Percentiles rank a stretch among this genome's conserved stretches.
Evolutionary conservation across 2,888 invertebrate genomes (phyloP).

Genomic region (Sinodicranocentrus sp.): DNA sequence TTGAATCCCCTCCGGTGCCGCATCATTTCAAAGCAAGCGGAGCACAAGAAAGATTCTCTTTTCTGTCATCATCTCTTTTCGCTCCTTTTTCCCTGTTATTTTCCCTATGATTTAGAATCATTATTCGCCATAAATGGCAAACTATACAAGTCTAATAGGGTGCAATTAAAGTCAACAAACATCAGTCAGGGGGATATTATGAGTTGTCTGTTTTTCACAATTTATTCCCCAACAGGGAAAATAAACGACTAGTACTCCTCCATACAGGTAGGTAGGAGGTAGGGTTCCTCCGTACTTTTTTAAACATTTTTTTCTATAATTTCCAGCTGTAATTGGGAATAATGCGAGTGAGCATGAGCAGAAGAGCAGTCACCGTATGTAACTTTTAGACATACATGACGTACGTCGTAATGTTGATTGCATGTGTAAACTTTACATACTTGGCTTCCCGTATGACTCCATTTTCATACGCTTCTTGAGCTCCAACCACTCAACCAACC

Average conservation of each 20-base stretch:
- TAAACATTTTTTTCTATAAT: neutral
- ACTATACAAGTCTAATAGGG: constrained; percentile 64
- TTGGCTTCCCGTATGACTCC: neutral
- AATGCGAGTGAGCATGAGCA: constrained; percentile 1
- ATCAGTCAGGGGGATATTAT: constrained; percentile 28
- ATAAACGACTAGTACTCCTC: no score
- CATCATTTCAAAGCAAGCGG: neutral
- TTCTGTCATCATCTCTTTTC: constrained; percentile 11
- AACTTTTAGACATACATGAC: no score
- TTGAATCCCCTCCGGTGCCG: constrained; percentile 2
- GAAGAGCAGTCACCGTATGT: neutral
- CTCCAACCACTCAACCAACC: no score
- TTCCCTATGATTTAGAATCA: constrained; percentile 51
- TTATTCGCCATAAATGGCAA: constrained; percentile 70
- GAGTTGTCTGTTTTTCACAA: constrained; percentile 10
- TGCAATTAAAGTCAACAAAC: constrained; percentile 63
- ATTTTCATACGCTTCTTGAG: no score
- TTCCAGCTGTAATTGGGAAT: neutral
- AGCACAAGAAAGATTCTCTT: constrained; percentile 25
- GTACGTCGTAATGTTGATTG: neutral
- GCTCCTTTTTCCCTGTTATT: neutral
- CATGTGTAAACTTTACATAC: neutral
- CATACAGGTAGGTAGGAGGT: no score
- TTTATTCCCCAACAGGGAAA: no score
- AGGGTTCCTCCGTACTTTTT: no score